Base-by-base conservation (phyloP, 2,113 vertebrate species). In the Tauraco erythrolophus region DNA sequence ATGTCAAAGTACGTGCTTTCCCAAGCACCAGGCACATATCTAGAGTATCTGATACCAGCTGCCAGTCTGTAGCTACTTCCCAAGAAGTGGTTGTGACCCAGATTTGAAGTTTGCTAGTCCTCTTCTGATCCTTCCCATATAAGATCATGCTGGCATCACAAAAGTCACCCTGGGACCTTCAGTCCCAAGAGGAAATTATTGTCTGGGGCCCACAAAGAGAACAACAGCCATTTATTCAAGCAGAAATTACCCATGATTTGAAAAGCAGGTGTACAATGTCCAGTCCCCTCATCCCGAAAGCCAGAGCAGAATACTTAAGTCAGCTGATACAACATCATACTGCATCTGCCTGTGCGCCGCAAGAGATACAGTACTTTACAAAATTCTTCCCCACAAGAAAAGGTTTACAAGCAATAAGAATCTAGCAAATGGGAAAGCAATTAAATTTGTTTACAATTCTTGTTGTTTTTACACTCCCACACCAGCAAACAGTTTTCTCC, bases 241-340 rank as follows among this genome's bases (percentile, higher is more conserved):
- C 2, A 72, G 82, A 93, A 94, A 93, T 69, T 35, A 58, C 22
- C 23, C 2, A 0, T 56, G 19, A 84, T 87, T 89, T 87, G 77
- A 95, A 89, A 95, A 78, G 62, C 74, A 92, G 90, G 76, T 86
- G 37, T 66, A 83, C 46, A 22, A 19, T 1, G 12, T 80, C 79
- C 54, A 69, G 48, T 33, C 30, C n/a, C 54, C 58, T 95, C 46
- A 54, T 43, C n/a, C 53, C 81, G 46, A 92, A 93, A 91, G 64
- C 27, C 83, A 91, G 19, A 82, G 54, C 18, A 88, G 86, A 94
- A 78, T 78, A 64, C 43, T 81, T 21, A 21, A 66, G 33, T 45
- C 57, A 89, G 28, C 33, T 53, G 60, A 85, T 50, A 85, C 19
- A 89, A 76, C 0, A 0, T 46, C 65, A 68, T 13, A 5, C 35